Conservation (phyloP, 1,140 invertebrate species). For the Tetraneura akinire region DNA sequence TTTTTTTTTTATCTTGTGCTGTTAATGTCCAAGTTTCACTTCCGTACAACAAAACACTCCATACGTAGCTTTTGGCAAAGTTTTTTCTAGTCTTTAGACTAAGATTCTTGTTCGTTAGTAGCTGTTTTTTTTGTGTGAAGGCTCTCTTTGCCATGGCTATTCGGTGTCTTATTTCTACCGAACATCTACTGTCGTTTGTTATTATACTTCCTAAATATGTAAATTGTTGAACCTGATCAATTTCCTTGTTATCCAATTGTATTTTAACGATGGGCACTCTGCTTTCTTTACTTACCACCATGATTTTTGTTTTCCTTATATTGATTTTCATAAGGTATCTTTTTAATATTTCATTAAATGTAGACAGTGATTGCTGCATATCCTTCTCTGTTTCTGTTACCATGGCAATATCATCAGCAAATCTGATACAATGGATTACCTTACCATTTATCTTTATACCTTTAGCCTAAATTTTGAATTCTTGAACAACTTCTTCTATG, state of each 20-base stretch:
- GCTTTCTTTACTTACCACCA: no score
- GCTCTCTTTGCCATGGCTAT: neutral
- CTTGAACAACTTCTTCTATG: no score
- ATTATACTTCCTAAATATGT: conserved; percentile 6
- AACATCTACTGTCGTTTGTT: conserved; percentile 1
- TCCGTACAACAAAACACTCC: neutral
- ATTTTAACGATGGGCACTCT: no score
- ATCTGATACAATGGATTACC: no score
- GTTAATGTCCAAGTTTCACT: neutral
- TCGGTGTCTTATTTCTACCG: conserved; percentile 6
- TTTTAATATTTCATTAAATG: neutral
- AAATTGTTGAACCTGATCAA: neutral
- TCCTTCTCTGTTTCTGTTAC: no score
- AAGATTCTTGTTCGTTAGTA: neutral
- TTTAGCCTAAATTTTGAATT: no score
- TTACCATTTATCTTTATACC: no score
- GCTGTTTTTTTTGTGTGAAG: neutral
- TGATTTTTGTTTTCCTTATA: no score
- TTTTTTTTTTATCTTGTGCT: neutral
- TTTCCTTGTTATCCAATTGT: no score
- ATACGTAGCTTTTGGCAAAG: neutral
- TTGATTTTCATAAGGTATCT: no score
- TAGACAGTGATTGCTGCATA: no score
- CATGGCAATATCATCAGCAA: no score
- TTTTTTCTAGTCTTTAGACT: neutral